Conservation (phyloP, 2,888 invertebrate species). For the Malacosoma neustria region DNA sequence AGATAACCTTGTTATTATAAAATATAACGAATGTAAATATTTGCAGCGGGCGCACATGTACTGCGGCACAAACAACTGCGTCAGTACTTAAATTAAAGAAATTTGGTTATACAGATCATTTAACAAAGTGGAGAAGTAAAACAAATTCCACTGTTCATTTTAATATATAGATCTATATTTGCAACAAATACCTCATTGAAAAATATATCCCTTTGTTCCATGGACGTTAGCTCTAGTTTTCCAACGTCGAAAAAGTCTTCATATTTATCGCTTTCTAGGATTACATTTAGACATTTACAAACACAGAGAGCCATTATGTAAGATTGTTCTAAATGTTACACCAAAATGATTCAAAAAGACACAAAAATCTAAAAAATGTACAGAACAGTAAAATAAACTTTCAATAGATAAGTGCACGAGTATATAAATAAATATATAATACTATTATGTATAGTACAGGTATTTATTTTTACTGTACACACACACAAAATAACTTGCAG, state of each 20-base stretch:
- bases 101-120: not conserved
- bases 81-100: not conserved
- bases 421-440: slow-evolving; percentile 23
- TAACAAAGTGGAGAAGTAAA: not conserved
- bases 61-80: not conserved
- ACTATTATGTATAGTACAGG: slow-evolving; percentile 16
- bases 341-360: slow-evolving; percentile 45
- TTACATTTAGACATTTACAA: slow-evolving; percentile 86
- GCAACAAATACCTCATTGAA: slow-evolving; percentile 75
- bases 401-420: slow-evolving; percentile 32
- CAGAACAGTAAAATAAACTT: slow-evolving; percentile 26
- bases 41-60: not conserved
- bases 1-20: not conserved
- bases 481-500: slow-evolving; percentile 11
- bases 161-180: not conserved
- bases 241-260: slow-evolving; percentile 72
- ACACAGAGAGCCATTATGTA: slow-evolving; percentile 73
- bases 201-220: slow-evolving; percentile 78
- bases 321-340: slow-evolving; percentile 21
- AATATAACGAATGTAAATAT: not conserved
- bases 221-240: slow-evolving; percentile 71
- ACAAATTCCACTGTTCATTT: not conserved
- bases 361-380: slow-evolving; percentile 41
- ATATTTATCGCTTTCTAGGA: slow-evolving; percentile 75
- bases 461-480: slow-evolving; percentile 22